Base-by-base conservation (phyloP, 2,888 invertebrate genomes). In the Sarcophaga subvicina region DNA sequence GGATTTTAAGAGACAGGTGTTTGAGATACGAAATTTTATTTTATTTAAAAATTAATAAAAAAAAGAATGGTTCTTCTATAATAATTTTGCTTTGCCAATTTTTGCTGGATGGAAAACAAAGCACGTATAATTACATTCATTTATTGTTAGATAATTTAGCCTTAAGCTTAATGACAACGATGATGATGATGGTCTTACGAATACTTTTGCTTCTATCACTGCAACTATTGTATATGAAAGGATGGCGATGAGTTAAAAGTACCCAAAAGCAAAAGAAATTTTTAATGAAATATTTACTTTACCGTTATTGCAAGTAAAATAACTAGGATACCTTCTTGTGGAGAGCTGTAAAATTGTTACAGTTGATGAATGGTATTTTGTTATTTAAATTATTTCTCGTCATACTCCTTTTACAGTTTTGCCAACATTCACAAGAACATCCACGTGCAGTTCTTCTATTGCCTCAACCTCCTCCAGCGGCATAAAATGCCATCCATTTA, bases 211-310 rank as follows among this genome's bases (percentile, higher is more conserved):
- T 62, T 10, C 62, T n/a, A 62, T 20, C 62, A 62, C 62, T 62
- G 64, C 47, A 47, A 60, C 49, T n/a, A 45, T 49, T 66, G 45
- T 45, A 22, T 14, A 54, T 37, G 49, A 17, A 11, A 49, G 27
- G 27, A 66, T 62, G 27, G 75, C 27, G 67, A 54, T 69, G 47
- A 47, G 37, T 22, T 37, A 5, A 37, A 25, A 81, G 66, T 60
- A 54, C 71, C 78, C 79, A 27, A 37, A 60, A 69, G 70, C 85
- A 66, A 87, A 72, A 87, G 83, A 88, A 88, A 87, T 77, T 88
- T 81, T 80, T 85, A 85, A 77, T 85, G 78, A 88, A 88, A 88
- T 88, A 88, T 82, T 88, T 88, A 62, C 87, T 85, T 83, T 64
- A 79, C 69, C 86, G 85, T 81, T 79, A 81, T 86, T 86, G 80